A percentile compares a stretch with the other conserved stretches of the same genome.
Evolutionary conservation across 2,888 invertebrate genomes (phyloP).

Genomic region (Diarsia rubi): DNA sequence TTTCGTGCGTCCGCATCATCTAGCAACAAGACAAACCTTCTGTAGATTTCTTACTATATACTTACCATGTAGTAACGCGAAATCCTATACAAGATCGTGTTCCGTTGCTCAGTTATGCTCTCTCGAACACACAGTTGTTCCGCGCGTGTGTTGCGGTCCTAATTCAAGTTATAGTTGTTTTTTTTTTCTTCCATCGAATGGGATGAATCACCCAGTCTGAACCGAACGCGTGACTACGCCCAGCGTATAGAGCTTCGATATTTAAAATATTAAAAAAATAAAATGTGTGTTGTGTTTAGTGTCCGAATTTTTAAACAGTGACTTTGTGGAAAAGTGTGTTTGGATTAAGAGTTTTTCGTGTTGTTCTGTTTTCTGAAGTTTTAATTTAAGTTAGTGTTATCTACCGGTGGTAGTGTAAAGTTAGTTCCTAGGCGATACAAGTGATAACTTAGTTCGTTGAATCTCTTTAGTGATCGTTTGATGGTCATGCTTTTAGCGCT

Average conservation of each 20-base stretch:
- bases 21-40: slow-evolving; percentile 38
- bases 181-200: slow-evolving; percentile 78
- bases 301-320: slow-evolving; percentile 18
- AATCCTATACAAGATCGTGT: slow-evolving; percentile 64
- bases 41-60: slow-evolving; percentile 2
- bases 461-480: slow-evolving; percentile 21
- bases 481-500: slow-evolving; percentile 34
- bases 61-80: slow-evolving; percentile 55
- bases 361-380: slow-evolving; percentile 54
- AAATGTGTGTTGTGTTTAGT: slow-evolving; percentile 45
- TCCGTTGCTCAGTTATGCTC: slow-evolving; percentile 78
- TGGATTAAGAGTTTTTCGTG: slow-evolving; percentile 5
- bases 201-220: slow-evolving; percentile 87
- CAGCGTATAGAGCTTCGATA: slow-evolving; percentile 54
- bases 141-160: slow-evolving; percentile 67
- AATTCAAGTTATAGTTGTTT: slow-evolving; percentile 63
- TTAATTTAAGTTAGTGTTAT: slow-evolving; percentile 2
- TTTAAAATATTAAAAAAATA: slow-evolving; percentile 47
- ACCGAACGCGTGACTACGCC: slow-evolving; percentile 75
- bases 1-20: slow-evolving; percentile 3
- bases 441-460: slow-evolving; percentile 16
- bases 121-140: slow-evolving; percentile 73
- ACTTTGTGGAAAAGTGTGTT: slow-evolving; percentile 22
- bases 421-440: background rate
- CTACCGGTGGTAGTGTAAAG: slow-evolving; percentile 3